Base-by-base conservation (phyloP, 2,113 vertebrate species). In the Penelope pileata region DNA sequence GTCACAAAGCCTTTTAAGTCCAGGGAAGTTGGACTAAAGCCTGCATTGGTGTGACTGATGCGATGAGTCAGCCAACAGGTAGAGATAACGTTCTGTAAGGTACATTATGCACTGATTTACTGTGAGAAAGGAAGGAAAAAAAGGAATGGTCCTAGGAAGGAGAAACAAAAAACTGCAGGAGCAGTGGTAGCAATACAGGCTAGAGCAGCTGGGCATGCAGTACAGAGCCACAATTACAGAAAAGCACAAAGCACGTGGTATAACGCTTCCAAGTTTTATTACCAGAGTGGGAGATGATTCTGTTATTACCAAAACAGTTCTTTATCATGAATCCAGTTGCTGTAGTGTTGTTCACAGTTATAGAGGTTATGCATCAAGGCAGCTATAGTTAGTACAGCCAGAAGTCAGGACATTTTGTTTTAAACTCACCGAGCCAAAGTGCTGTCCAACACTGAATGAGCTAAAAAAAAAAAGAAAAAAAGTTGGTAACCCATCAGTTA, bases 371-470 rank as follows among this genome's bases (percentile, higher is more conserved):
- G 19, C 73, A n/a, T 18, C 34, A 43, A 43, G n/a, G 56, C 45
- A 69, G 32, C 18, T 19, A 13, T 0, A 47, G 14, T 16, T 3
- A 47, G 38, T 9, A n/a, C 40, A 90, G n/a, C 1, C 60, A 80
- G 14, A 47, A 86, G 17, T n/a, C 10, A 34, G 82, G 22, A 47
- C 5, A 18, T 24, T 67, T 64, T 2, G 47, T 34, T 4, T 80
- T 59, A 63, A 92, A 95, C 97, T 93, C 93, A 97, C 97, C 85
- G 79, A 79, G 48, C 27, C 76, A 56, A 54, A 72, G 75, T 86
- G 66, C 8, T 72, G 66, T 96, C 94, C 93, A 85, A 2, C 4
- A 26, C 1, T 40, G 91, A 36, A 14, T 12, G 66, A 74, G 36
- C 97, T 58, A 58, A n/a, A 58, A 56, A 53, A 26, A 54, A 54